Base-by-base conservation (phyloP, 2,113 vertebrate genomes). In the Lasiurus borealis region DNA sequence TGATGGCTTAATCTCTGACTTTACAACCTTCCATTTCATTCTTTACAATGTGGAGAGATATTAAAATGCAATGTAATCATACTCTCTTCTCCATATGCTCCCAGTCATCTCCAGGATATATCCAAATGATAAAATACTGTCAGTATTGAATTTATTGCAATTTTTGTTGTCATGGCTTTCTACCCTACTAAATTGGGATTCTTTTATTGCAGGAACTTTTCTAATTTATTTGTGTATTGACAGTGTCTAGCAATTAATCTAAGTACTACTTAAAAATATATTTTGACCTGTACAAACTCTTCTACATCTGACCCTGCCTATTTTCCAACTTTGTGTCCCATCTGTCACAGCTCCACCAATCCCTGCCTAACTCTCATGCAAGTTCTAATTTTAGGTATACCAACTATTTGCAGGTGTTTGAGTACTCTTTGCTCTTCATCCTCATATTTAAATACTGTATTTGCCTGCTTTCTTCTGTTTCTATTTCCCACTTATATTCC, bases 71-170 rank as follows among this genome's bases (percentile, higher is more conserved):
- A 71, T 40, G 27, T 21, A 68, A 73, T 72, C 40, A 83, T 29
- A 48, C 23, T 46, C 13, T 52, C 0, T n/a, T 78, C 19, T 73
- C 52, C 10, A 11, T 0, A 4, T 69, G 46, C 11, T 68, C 23
- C 44, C 11, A 82, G 34, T 66, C 69, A 64, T 50, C 77, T 95
- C n/a, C 52, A 57, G n/a, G 29, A 71, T 87, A 86, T 16, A 96
- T 66, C n/a, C 13, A 94, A 96, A 75, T 62, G 25, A 62, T 27
- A 9, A 12, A 62, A 62, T 27, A 62, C 9, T 78, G 52, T 57
- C 23, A 57, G 16, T 34, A 69, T 64, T 19, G 19, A 84, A 83
- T 86, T 80, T 62, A 83, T 87, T 71, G 25, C 4, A 86, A 64
- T 64, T 78, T 85, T 81, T 94, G 71, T 81, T 91, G 2, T 21